Base-by-base conservation (phyloP, 2,888 invertebrate genomes). In the Argynnis bischoffii region DNA sequence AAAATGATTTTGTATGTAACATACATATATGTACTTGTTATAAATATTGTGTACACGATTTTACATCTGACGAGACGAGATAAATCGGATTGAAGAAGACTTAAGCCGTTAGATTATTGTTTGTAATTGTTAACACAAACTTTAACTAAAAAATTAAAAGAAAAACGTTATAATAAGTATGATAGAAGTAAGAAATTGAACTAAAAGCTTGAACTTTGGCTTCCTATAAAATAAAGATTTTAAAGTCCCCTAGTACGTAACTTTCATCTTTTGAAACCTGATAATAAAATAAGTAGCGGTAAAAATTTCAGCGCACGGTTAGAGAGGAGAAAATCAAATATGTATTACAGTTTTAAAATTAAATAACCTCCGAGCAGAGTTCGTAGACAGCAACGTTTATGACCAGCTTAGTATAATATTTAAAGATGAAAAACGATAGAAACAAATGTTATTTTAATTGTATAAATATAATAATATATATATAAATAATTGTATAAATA, bases 251-350 rank as follows among this genome's bases (percentile, higher is more conserved):
- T 8, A 56, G 57, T n/a, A 57, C n/a, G 57, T n/a, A 59, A 48
- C 18, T 51, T 61, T 61, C 59, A 60, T 50, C 18, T 50, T 51
- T 50, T 26, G 8, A 48, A 51, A 61, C 50, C 16, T 35, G 31
- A 61, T 61, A 61, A 61, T 61, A 61, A 61, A 61, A 61, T 61
- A 61, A 61, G 61, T 41, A 51, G 61, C 35, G 61, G 61, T 61
- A 61, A 61, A 61, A 61, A 61, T 61, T 51, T 51, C 51, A 61
- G 61, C 50, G 31, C 41, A 15, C 61, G 35, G 61, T 51, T 61
- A 61, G 61, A 61, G 60, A 60, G 50, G 60, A 60, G 61, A 61
- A 61, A 35, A 61, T 61, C 61, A 61, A 61, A 61, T 61, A 61
- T 61, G 61, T 51, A 61, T 61, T 51, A 61, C 50, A 51, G 35